phyloP scores from a whole-genome alignment of 2,113 vertebrate genomes.

The Caranx ignobilis region DNA sequence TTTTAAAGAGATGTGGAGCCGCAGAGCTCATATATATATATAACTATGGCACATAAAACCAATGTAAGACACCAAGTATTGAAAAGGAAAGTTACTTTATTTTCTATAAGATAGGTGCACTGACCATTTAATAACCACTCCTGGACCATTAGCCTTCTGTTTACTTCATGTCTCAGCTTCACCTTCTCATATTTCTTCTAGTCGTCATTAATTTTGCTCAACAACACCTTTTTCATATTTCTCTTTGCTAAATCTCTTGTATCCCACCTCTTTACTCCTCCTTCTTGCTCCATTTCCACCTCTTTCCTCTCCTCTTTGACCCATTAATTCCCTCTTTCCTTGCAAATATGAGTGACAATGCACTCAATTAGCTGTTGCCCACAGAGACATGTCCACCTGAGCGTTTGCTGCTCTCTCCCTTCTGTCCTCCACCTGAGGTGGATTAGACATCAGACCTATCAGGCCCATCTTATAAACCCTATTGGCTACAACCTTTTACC shows the following conservation, averaged over 20 bases:
- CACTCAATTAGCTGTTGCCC: constrained; percentile 49
- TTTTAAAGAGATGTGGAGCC: too few species aligned
- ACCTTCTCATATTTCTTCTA: not conserved
- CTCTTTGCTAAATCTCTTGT: too few species aligned
- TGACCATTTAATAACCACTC: not conserved
- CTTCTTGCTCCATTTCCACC: constrained; percentile 6
- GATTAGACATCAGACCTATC: constrained; percentile 38
- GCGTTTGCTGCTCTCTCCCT: constrained; percentile 2
- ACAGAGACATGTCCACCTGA: constrained; percentile 17
- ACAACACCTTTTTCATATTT: not conserved
- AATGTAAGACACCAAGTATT: not conserved
- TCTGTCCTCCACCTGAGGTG: constrained; percentile 22
- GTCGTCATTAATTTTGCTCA: constrained; percentile 8
- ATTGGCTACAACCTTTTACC: constrained; percentile 61
- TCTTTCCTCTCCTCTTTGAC: not conserved
- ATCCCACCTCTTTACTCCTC: constrained; percentile 17
- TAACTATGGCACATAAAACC: not conserved
- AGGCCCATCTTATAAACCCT: constrained; percentile 49
- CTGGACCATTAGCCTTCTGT: not conserved
- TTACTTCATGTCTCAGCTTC: not conserved
- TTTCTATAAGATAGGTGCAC: not conserved
- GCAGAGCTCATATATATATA: not conserved
- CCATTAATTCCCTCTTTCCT: not conserved
- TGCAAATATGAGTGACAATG: constrained; percentile 22
- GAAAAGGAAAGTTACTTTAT: not conserved